These are phyloP conservation scores for Misgurnus anguillicaudatus DNA, from an alignment of 2,113 vertebrate species.

Conservation along the genomic window DNA sequence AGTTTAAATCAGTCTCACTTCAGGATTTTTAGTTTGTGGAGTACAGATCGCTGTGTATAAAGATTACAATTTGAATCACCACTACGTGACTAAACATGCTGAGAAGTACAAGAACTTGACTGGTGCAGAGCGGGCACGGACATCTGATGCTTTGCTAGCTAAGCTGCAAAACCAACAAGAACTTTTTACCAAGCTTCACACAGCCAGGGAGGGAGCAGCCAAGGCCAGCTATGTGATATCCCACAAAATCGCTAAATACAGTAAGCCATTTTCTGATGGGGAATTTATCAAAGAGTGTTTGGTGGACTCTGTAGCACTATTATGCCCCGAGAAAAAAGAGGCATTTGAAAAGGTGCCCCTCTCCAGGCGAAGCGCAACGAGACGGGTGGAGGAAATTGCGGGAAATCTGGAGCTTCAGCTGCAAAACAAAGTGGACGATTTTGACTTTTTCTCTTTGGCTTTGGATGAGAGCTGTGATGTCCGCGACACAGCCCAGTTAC, in stretches of 20 bases:
- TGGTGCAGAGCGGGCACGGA: too few relatives aligned
- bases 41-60: too few relatives aligned
- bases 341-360: neutral
- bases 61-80: too few relatives aligned
- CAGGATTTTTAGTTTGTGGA: neutral
- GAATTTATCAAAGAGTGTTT: slow-evolving; percentile 51
- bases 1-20: slow-evolving; percentile 44
- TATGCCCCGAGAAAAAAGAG: slow-evolving; percentile 50
- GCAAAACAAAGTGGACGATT: slow-evolving; percentile 7
- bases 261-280: neutral
- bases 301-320: slow-evolving; percentile 47
- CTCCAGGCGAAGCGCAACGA: neutral
- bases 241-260: too few relatives aligned
- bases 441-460: slow-evolving; percentile 1
- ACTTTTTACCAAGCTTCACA: too few relatives aligned
- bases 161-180: too few relatives aligned
- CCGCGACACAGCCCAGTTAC: slow-evolving; percentile 8
- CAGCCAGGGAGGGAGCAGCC: too few relatives aligned
- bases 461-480: neutral
- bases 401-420: slow-evolving; percentile 47
- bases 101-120: too few relatives aligned
- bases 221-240: too few relatives aligned
- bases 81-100: too few relatives aligned
- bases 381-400: neutral
- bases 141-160: too few relatives aligned